Percentiles rank a stretch among this genome's conserved stretches.
Evolutionary conservation across 2,888 invertebrate species (phyloP).

Genomic region (Horisme vitalbata): DNA sequence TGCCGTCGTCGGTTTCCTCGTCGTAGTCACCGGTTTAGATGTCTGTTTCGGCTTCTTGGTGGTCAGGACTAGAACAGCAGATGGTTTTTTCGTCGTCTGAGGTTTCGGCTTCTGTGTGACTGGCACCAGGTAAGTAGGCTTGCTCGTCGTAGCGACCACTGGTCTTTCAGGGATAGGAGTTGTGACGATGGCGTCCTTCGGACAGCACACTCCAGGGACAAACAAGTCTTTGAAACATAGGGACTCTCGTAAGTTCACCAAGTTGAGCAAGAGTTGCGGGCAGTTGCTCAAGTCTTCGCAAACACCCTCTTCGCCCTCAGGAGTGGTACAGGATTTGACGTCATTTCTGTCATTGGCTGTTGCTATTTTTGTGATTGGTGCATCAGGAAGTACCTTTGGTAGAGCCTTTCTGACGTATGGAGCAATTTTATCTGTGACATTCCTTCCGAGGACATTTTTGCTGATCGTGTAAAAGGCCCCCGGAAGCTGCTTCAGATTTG

Average conservation of each 20-base stretch:
- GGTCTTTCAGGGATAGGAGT: constrained; percentile 58
- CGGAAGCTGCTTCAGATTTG: constrained; percentile 80
- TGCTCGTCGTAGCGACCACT: constrained; percentile 60
- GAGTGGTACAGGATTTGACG: constrained; percentile 89
- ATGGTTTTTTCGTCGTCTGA: constrained; percentile 48
- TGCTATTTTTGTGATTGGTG: constrained; percentile 71
- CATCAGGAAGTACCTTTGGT: constrained; percentile 68
- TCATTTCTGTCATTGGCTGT: constrained; percentile 76
- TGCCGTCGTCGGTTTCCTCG: constrained; percentile 46
- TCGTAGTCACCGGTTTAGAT: constrained; percentile 36
- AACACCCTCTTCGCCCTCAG: constrained; percentile 89
- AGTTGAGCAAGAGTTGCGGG: constrained; percentile 91
- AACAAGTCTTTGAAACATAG: constrained; percentile 95
- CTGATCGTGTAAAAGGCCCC: constrained; percentile 91
- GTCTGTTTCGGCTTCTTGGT: constrained; percentile 57
- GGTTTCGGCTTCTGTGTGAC: constrained; percentile 62
- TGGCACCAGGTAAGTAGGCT: constrained; percentile 70
- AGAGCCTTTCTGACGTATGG: constrained; percentile 84
- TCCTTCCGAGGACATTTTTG: constrained; percentile 88
- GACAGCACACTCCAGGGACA: constrained; percentile 96
- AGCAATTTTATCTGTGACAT: constrained; percentile 91
- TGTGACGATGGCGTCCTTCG: constrained; percentile 75
- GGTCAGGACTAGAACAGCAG: constrained; percentile 54
- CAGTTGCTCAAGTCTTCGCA: constrained; percentile 95
- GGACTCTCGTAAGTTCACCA: constrained; percentile 91